Evolutionary conservation across 2,797 vertebrate species (phyloP).

Genomic region (Centroberyx gerrardi): DNA sequence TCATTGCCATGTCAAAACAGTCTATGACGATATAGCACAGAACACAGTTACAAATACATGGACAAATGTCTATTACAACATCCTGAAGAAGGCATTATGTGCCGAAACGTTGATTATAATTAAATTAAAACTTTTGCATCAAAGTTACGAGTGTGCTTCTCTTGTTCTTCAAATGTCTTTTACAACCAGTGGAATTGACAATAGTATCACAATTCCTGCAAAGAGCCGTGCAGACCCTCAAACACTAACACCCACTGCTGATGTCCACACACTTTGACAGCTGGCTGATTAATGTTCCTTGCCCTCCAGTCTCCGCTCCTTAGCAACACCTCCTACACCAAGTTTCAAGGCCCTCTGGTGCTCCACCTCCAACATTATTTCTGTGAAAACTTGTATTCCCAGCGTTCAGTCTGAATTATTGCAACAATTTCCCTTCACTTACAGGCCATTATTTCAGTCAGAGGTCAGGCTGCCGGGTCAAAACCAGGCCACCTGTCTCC

Average conservation of each 20-base stretch:
- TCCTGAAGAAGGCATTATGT: no score
- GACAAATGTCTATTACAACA: not conserved
- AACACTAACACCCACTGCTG: not conserved
- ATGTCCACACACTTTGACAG: conserved; percentile 10
- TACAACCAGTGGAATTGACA: no score
- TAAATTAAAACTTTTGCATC: no score
- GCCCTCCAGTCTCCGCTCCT: conserved; percentile 15
- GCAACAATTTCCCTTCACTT: conserved; percentile 61
- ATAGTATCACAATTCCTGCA: not conserved
- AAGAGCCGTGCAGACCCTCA: not conserved
- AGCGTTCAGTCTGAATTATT: conserved; percentile 56
- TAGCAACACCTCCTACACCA: conserved; percentile 8
- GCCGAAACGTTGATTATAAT: no score
- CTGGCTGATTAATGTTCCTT: conserved; percentile 16
- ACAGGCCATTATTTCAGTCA: conserved; percentile 61
- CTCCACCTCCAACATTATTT: conserved; percentile 20
- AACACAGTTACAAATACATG: not conserved
- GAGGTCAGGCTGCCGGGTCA: conserved; percentile 46
- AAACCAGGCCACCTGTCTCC: conserved; percentile 43
- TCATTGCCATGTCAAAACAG: not conserved
- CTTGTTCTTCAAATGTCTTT: no score
- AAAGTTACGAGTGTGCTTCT: no score
- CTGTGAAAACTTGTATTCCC: conserved; percentile 12
- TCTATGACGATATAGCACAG: not conserved
- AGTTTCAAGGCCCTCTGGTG: conserved; percentile 24